Evolutionary conservation across 2,113 vertebrate genomes (phyloP).

Genomic region (Prunella himalayana): DNA sequence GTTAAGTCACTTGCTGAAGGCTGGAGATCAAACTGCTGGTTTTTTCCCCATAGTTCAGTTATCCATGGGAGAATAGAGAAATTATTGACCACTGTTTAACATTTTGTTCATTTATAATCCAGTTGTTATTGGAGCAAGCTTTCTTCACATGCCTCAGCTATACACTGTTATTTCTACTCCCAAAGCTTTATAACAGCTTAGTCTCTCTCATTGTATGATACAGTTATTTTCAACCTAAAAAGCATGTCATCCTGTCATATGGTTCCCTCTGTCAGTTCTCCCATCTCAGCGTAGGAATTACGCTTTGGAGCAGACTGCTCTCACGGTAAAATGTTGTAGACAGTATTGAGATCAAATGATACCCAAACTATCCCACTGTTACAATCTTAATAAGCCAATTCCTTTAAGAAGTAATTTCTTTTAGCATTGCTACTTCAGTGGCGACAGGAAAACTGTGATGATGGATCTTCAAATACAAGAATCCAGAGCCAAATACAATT

Average conservation of each 20-base stretch:
- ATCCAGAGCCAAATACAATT: not conserved
- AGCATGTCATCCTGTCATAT: not conserved
- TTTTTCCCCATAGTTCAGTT: not conserved
- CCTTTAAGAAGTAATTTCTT: not conserved
- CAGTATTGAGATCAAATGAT: not conserved
- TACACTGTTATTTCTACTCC: not conserved
- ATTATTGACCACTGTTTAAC: not conserved
- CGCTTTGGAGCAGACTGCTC: not conserved
- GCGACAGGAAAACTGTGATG: not conserved
- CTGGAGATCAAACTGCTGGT: not conserved
- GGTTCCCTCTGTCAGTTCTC: not conserved
- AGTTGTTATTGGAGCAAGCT: not conserved
- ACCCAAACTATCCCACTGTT: not conserved
- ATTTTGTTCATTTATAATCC: not conserved
- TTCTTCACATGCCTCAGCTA: not conserved
- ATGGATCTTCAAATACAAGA: not conserved
- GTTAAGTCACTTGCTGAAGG: not conserved
- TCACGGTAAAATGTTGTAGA: not conserved
- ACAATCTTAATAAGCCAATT: not conserved
- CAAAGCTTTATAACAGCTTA: not conserved
- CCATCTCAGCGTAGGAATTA: not conserved
- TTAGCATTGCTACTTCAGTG: not conserved
- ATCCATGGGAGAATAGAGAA: not conserved
- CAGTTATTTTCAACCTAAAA: not conserved
- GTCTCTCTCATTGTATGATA: not conserved